Evolutionary conservation across 2,113 vertebrate species (phyloP).

Genomic region (Megalops atlanticus): DNA sequence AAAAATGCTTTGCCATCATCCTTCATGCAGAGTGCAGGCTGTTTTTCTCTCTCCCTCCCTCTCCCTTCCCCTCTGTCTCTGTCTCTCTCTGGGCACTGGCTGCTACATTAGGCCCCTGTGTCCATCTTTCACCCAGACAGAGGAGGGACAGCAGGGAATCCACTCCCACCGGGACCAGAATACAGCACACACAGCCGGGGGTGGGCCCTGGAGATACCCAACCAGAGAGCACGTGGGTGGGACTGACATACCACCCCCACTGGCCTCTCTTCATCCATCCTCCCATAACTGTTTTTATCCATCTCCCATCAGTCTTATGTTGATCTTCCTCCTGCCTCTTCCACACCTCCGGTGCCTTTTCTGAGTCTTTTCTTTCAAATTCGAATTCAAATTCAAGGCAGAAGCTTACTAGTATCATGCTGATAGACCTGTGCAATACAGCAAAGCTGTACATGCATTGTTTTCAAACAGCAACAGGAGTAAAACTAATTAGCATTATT

Average conservation of each 20-base stretch:
- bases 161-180: not conserved
- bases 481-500: not conserved
- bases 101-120: not conserved
- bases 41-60: conserved; percentile 4
- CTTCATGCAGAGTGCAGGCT: too few species aligned
- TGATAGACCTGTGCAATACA: not conserved
- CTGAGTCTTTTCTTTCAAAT: too few species aligned
- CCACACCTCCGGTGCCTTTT: too few species aligned
- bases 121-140: not conserved
- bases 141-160: not conserved
- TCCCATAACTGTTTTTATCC: not conserved
- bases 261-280: not conserved
- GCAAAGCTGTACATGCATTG: not conserved
- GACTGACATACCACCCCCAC: not conserved
- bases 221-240: not conserved
- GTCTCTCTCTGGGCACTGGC: not conserved
- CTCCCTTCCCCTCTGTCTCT: not conserved
- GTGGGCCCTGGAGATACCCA: not conserved
- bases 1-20: too few species aligned
- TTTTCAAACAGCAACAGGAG: not conserved
- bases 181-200: not conserved
- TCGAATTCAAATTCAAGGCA: too few species aligned
- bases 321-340: not conserved
- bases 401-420: not conserved
- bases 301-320: not conserved